Evolutionary conservation across 2,797 vertebrate genomes (phyloP).

Genomic region (Phalanger gymnotis): DNA sequence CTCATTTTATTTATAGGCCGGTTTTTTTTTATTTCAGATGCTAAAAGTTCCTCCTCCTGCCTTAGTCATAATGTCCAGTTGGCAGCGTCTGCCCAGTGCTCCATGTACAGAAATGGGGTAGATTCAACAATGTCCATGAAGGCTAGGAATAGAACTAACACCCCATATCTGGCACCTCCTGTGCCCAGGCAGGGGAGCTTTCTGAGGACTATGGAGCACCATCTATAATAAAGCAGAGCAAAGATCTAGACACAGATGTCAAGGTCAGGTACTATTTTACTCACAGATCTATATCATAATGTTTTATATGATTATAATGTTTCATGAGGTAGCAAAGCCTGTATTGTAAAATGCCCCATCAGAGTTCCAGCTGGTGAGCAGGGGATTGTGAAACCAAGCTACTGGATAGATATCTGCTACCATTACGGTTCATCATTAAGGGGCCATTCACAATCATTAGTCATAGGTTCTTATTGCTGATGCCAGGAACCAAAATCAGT

Average conservation of each 20-base stretch:
- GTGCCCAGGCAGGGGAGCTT: conserved; percentile 51
- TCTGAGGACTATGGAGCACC: conserved; percentile 58
- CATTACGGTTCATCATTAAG: conserved; percentile 38
- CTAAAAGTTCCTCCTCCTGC: conserved; percentile 19
- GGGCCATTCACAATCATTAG: conserved; percentile 49
- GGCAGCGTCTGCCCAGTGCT: background rate
- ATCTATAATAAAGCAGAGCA: conserved; percentile 60
- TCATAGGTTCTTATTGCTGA: conserved; percentile 46
- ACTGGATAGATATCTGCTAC: conserved; percentile 57
- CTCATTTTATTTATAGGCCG: conserved; percentile 71
- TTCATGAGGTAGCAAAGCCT: conserved; percentile 71
- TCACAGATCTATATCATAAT: conserved; percentile 68
- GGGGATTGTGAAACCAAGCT: conserved; percentile 71
- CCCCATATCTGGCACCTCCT: conserved; percentile 54
- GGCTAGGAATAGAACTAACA: background rate
- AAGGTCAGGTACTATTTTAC: conserved; percentile 69
- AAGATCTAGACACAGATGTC: conserved; percentile 62
- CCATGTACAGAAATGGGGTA: conserved; percentile 1
- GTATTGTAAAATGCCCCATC: conserved; percentile 73
- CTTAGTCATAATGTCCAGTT: background rate
- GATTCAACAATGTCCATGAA: background rate
- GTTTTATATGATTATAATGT: conserved; percentile 78
- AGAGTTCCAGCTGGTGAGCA: conserved; percentile 73
- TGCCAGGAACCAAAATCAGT: conserved; percentile 32
- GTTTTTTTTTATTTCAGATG: conserved; percentile 58